Percentiles rank a stretch among this genome's conserved stretches.
Conservation (phyloP, 2,888 invertebrate species). For the Helobdella robusta region DNA sequence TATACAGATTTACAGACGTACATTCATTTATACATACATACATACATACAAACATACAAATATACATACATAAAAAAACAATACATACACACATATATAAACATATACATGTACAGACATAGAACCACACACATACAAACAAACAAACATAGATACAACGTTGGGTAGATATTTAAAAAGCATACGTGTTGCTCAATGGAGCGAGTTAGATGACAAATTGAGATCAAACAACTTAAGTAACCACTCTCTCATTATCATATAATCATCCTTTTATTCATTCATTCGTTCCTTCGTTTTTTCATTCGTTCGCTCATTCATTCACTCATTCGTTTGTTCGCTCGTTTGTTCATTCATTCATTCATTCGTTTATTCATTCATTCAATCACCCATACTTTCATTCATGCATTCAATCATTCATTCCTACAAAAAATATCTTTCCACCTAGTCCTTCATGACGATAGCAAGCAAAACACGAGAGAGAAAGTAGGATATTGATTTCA, state of each 20-base stretch:
- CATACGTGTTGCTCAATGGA: background rate
- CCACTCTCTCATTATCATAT: background rate
- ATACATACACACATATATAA: background rate
- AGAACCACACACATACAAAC: background rate
- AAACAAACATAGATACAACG: background rate
- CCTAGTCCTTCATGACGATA: too few species aligned
- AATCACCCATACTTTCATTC: background rate
- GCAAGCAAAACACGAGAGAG: background rate
- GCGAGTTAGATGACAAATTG: too few species aligned
- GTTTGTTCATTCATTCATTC: too few species aligned
- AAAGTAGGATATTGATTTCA: background rate
- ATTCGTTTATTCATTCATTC: too few species aligned
- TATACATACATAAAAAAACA: background rate
- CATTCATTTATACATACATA: background rate
- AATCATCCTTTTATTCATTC: too few species aligned
- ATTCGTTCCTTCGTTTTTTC: too few species aligned
- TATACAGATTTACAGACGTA: background rate
- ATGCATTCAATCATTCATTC: background rate
- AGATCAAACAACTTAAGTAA: background rate
- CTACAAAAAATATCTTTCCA: too few species aligned
- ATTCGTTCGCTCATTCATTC: too few species aligned
- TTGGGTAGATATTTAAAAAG: too few species aligned
- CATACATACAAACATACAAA: background rate
- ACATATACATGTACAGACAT: background rate
- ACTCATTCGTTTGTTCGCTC: too few species aligned